Conservation (phyloP, 2,113 vertebrate genomes). For the Sterrhoptilus dennistouni region DNA sequence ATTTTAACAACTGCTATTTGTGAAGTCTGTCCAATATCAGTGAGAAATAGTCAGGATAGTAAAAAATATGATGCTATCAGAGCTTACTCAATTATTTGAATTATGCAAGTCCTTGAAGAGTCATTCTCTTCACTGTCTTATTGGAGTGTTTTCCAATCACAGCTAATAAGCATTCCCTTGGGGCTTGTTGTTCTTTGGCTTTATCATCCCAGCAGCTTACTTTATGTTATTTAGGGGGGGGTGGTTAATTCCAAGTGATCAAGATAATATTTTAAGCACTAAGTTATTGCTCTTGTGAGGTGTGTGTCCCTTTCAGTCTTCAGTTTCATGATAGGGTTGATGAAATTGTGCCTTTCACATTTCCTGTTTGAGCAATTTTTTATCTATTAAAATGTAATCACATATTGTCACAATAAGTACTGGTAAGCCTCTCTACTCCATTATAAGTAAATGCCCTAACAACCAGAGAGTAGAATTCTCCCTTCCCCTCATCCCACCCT, state of each 20-base stretch:
- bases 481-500: neutral
- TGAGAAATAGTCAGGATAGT: neutral
- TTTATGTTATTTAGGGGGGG: neutral
- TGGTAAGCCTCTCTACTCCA: neutral
- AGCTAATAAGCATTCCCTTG: neutral
- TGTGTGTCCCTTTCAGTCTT: neutral
- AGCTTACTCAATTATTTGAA: neutral
- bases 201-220: neutral
- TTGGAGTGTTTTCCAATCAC: neutral
- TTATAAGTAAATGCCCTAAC: neutral
- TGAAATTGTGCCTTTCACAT: neutral
- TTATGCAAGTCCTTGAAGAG: neutral
- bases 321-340: neutral
- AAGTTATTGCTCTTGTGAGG: neutral
- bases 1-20: fast-evolving
- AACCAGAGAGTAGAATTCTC: neutral
- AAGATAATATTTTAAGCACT: neutral
- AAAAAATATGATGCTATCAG: neutral
- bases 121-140: neutral
- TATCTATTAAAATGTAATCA: neutral
- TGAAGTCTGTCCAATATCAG: neutral
- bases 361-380: neutral
- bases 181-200: neutral
- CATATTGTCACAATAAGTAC: neutral
- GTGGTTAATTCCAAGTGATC: neutral